A percentile compares a stretch with the other conserved stretches of the same genome.
Evolutionary conservation across 92 coral and sea anemone genomes (phyloP).

Genomic region (Hydrozoanthus gracilis): DNA sequence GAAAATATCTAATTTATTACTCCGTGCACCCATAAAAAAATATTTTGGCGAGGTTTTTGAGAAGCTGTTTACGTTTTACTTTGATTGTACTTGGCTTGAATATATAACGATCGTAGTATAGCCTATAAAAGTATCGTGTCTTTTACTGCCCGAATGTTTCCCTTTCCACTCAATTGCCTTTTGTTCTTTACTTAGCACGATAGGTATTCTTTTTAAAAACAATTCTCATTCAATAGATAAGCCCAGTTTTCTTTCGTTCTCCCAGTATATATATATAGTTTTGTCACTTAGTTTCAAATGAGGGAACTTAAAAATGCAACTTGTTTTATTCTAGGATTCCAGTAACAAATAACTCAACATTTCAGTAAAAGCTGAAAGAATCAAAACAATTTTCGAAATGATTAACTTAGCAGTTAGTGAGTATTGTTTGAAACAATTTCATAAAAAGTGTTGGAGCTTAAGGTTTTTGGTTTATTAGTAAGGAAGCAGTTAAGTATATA

Average conservation of each 20-base stretch:
- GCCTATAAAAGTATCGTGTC: not conserved
- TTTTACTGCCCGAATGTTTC: not conserved
- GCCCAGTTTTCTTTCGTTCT: constrained; percentile 7
- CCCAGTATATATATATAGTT: not conserved
- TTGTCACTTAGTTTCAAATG: not conserved
- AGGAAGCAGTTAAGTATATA: too few relatives aligned
- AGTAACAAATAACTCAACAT: too few relatives aligned
- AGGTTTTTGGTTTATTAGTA: too few relatives aligned
- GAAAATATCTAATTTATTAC: not conserved
- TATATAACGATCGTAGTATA: not conserved
- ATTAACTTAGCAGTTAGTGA: too few relatives aligned
- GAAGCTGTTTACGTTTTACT: not conserved
- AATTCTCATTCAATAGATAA: not conserved
- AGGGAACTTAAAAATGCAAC: too few relatives aligned
- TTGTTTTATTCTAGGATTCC: too few relatives aligned
- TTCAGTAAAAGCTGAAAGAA: too few relatives aligned
- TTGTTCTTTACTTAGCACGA: not conserved
- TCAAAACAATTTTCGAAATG: too few relatives aligned
- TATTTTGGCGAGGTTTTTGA: not conserved
- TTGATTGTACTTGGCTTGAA: not conserved
- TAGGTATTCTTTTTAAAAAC: not conserved
- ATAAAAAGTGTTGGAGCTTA: too few relatives aligned
- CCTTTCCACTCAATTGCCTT: not conserved
- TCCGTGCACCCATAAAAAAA: not conserved
- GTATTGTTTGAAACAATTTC: too few relatives aligned